phyloP scores from a whole-genome alignment of 2,113 vertebrate species.

The Steatornis caripensis region DNA sequence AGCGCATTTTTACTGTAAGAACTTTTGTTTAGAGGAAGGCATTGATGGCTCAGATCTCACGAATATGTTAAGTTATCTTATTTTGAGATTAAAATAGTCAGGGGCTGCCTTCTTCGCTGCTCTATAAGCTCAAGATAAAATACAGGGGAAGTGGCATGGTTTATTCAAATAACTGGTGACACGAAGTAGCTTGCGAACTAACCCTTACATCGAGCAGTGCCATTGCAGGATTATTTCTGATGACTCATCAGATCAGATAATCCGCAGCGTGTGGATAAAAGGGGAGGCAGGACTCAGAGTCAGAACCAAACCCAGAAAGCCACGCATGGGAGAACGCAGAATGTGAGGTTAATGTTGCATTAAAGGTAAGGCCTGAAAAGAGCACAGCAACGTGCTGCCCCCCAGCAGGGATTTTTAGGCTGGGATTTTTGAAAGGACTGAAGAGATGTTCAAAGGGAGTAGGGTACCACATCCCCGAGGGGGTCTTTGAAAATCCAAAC shows the following conservation, averaged over 20 bases:
- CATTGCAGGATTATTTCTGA: background rate
- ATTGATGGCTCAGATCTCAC: background rate
- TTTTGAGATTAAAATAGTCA: background rate
- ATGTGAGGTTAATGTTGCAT: background rate
- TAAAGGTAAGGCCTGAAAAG: slow-evolving; percentile 7
- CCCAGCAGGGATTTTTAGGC: slow-evolving; percentile 30
- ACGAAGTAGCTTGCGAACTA: background rate
- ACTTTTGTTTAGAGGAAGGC: slow-evolving; percentile 12
- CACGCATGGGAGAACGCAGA: background rate
- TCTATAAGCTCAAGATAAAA: background rate
- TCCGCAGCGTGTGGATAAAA: background rate
- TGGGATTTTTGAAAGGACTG: background rate
- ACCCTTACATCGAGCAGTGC: background rate
- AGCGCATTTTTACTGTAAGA: background rate
- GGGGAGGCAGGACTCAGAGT: background rate
- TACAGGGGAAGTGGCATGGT: background rate
- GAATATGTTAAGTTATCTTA: background rate
- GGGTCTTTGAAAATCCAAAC: background rate
- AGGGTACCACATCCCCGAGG: background rate
- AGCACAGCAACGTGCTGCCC: background rate
- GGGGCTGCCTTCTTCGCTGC: background rate
- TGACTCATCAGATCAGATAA: slow-evolving; percentile 25
- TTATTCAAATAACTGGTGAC: background rate
- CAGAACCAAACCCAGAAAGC: background rate
- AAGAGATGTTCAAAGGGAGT: slow-evolving; percentile 32